A percentile compares a stretch with the other conserved stretches of the same genome.
Evolutionary conservation across 2,888 invertebrate species (phyloP).

Genomic region (Gryllus longicercus): DNA sequence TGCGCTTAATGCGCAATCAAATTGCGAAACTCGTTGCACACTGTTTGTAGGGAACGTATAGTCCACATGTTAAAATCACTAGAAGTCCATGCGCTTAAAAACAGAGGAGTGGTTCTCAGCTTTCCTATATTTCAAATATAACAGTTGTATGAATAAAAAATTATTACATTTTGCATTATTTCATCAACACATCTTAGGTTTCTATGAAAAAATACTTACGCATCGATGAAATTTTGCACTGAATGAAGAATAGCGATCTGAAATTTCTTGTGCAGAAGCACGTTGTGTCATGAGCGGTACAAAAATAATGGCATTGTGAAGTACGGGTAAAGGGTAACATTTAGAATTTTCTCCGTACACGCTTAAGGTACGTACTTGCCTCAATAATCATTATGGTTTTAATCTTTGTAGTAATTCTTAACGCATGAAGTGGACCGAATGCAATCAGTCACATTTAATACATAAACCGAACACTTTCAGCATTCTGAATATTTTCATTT

Average conservation of each 20-base stretch:
- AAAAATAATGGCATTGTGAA: no score
- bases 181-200: neutral
- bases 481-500: no score
- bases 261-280: no score
- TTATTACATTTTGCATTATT: neutral
- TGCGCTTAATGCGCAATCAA: neutral
- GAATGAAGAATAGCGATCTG: neutral
- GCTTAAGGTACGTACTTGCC: no score
- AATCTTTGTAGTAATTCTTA: no score
- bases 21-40: slow-evolving; percentile 5
- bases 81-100: slow-evolving; percentile 2
- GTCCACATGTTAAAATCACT: slow-evolving; percentile 17
- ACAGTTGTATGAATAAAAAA: slow-evolving; percentile 7
- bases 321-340: no score
- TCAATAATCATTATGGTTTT: no score
- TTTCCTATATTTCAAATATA: neutral
- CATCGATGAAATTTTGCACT: slow-evolving; percentile 2
- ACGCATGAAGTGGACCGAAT: no score
- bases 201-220: neutral
- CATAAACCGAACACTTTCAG: no score
- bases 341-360: no score
- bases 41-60: neutral
- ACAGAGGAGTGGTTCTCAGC: neutral
- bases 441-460: no score
- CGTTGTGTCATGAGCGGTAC: no score